Conservation (phyloP, 2,888 invertebrate species). For the Hemithea aestivaria region DNA sequence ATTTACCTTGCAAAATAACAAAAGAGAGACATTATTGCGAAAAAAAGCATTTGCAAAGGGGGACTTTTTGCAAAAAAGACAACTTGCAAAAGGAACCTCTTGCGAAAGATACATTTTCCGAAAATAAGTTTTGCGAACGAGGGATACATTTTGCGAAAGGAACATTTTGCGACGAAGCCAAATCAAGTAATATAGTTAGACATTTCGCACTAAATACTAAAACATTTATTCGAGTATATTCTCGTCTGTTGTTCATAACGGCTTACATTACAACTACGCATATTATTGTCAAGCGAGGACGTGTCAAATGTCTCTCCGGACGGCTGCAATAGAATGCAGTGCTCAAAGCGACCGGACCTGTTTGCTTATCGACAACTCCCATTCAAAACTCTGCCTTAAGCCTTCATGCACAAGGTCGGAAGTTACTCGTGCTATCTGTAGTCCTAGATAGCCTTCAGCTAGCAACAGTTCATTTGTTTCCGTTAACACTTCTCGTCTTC, state of each 20-base stretch:
- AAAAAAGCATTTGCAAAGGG: too few species aligned
- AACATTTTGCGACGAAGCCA: too few species aligned
- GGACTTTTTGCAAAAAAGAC: too few species aligned
- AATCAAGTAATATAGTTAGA: too few species aligned
- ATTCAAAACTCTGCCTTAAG: conserved; percentile 41
- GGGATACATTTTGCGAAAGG: too few species aligned
- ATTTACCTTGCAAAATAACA: too few species aligned
- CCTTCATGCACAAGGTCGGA: conserved; percentile 25
- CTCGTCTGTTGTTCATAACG: conserved; percentile 12
- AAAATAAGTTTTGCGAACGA: too few species aligned
- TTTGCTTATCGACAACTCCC: conserved; percentile 49
- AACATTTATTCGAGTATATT: conserved; percentile 5
- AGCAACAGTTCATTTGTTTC: conserved; percentile 72
- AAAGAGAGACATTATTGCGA: too few species aligned
- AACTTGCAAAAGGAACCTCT: too few species aligned
- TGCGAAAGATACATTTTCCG: too few species aligned
- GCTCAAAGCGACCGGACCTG: conserved; percentile 66
- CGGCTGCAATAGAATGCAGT: conserved; percentile 69
- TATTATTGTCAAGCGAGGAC: conserved; percentile 61
- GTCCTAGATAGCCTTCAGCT: conserved; percentile 57
- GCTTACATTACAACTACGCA: conserved; percentile 44
- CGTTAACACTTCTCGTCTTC: conserved; percentile 68
- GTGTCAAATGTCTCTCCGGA: conserved; percentile 71
- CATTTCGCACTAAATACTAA: neutral
- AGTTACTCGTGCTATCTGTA: conserved; percentile 27